Conservation (phyloP, 2,888 invertebrate species). For the Corbicula japonica region DNA sequence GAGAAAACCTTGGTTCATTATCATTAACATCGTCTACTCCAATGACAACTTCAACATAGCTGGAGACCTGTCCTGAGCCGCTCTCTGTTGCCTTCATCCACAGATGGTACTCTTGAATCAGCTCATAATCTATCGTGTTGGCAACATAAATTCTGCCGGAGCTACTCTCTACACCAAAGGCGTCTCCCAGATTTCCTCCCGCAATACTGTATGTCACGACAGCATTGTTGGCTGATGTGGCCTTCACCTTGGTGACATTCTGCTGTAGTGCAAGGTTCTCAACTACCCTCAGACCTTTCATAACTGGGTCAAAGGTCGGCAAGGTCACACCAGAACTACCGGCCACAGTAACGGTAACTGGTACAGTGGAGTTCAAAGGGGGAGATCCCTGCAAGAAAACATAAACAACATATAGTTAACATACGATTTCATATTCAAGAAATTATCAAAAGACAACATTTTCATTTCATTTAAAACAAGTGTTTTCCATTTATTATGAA, state of each 20-base stretch:
- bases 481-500: too few species aligned
- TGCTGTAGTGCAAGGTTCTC: slow-evolving; percentile 76
- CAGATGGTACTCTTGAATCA: slow-evolving; percentile 70
- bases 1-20: slow-evolving; percentile 93
- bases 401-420: too few species aligned
- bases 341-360: slow-evolving; percentile 92
- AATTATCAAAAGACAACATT: too few species aligned
- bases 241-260: slow-evolving; percentile 92
- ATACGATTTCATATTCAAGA: slow-evolving; percentile 6
- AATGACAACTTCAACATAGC: slow-evolving; percentile 89
- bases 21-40: slow-evolving; percentile 97
- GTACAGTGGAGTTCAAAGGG: slow-evolving; percentile 91
- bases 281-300: slow-evolving; percentile 88
- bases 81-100: slow-evolving; percentile 80
- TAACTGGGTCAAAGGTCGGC: slow-evolving; percentile 90
- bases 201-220: slow-evolving; percentile 91
- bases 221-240: slow-evolving; percentile 89
- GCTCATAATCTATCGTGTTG: slow-evolving; percentile 78
- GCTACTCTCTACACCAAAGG: slow-evolving; percentile 72
- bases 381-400: slow-evolving; percentile 88
- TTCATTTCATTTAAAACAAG: too few species aligned
- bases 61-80: slow-evolving; percentile 72
- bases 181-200: slow-evolving; percentile 96
- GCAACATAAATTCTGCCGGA: slow-evolving; percentile 73
- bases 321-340: slow-evolving; percentile 90